phyloP scores from a whole-genome alignment of 2,888 invertebrate genomes.

The Conistra vaccinii region DNA sequence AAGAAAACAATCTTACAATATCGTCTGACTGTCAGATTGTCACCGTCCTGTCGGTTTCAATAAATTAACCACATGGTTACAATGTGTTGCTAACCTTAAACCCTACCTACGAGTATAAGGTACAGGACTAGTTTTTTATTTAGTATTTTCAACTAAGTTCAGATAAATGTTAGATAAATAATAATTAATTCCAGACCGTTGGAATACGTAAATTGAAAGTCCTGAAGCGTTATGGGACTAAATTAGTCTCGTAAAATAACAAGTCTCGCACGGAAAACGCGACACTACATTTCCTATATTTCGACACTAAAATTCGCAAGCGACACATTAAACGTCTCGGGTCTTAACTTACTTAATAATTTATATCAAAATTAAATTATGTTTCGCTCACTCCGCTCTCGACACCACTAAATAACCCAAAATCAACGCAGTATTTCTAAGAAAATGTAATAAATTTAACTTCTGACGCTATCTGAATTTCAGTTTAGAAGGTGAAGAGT shows the following conservation, averaged over 20 bases:
- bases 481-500: constrained; percentile 79
- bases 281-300: not conserved
- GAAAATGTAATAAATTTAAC: constrained; percentile 79
- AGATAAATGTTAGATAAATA: not conserved
- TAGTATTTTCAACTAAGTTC: not conserved
- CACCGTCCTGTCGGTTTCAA: no score
- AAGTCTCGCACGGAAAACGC: not conserved
- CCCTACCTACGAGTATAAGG: not conserved
- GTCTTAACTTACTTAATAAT: constrained; percentile 46
- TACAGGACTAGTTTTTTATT: not conserved
- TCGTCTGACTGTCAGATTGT: no score
- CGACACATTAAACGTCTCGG: constrained; percentile 10
- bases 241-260: not conserved
- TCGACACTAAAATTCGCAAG: constrained; percentile 1
- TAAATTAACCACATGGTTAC: not conserved
- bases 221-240: not conserved
- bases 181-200: no score
- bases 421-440: constrained; percentile 74
- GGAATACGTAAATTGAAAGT: not conserved
- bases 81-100: not conserved
- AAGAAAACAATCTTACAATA: no score
- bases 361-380: constrained; percentile 59
- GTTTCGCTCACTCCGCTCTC: constrained; percentile 46
- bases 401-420: constrained; percentile 69
- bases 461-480: constrained; percentile 78